Evolutionary conservation across 2,888 invertebrate genomes (phyloP), one percentile per base, ranked within the genome.

Genomic region (Minunthozetes semirufus): DNA sequence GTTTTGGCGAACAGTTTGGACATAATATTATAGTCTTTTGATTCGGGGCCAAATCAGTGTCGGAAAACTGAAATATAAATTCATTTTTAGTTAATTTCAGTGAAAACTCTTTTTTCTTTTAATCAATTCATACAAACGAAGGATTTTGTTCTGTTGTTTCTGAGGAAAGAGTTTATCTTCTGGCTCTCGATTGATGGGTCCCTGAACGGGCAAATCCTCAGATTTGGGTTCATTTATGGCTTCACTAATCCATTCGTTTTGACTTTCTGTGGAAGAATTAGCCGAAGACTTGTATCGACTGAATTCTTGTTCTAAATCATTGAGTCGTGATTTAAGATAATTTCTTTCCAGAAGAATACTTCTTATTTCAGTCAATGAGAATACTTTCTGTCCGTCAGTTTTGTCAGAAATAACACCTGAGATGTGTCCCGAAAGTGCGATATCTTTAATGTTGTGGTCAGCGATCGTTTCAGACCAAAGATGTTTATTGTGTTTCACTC

Each of bases 141-240:
- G 76, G 22, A 78, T 78, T 71, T 77, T 76, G 19, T 74, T 63
- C 25, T 63, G 75, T 46, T 76, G 76, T 56, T 71, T 76, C 53
- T 72, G 66, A 53, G 77, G 78, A 66, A 71, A 78, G 15, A 79
- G 61, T 74, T 79, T 79, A 6, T 98, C 97, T 81, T 94, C 94
- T 0, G 98, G 98, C 83, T 98, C 98, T 73, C 90, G 90, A 33
- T 97, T 97, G 80, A 98, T 86, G 0, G 98, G 98, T 4, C 98
- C 98, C 83, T 98, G 95, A 0, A 98, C 97, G 0, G 94, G 93
- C 17, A 91, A 89, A 81, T 94, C 94, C 78, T 91, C 90, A 3
- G 71, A 48, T 15, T 50, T 5, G n/a, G 48, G 48, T 13, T 73
- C 75, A 29, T 27, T 33, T 59, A 33, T 72, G 27, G 27, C 71